These are phyloP conservation scores for Pan troglodytes DNA, from an alignment of 2,113 vertebrate species.

Conservation along the genomic window NHGRI_mPanTro3-v2.1_pri NC_086015.1:75672501-75673000, in stretches of 20 bases:
- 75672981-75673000: slow-evolving; percentile 69
- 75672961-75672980: slow-evolving; percentile 44
- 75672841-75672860: not conserved
- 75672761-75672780: slow-evolving; percentile 3
- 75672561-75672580: slow-evolving; percentile 24
- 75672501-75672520: not conserved
- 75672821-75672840: slow-evolving; percentile 26
- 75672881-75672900: not conserved
- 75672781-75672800: not conserved
- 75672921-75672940: slow-evolving; percentile 42
- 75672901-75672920: not conserved
- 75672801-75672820: slow-evolving; percentile 17
- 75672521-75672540: not conserved
- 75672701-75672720: not conserved
- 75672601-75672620: not conserved
- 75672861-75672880: not conserved
- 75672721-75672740: slow-evolving; percentile 17
- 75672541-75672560: not conserved
- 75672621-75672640: not conserved
- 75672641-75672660: not conserved
- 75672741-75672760: not conserved
- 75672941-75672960: slow-evolving; percentile 51
- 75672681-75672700: not conserved
- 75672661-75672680: not conserved
- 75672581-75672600: not conserved